Conservation (phyloP, 2,888 invertebrate genomes). For the Troilus luridus region DNA sequence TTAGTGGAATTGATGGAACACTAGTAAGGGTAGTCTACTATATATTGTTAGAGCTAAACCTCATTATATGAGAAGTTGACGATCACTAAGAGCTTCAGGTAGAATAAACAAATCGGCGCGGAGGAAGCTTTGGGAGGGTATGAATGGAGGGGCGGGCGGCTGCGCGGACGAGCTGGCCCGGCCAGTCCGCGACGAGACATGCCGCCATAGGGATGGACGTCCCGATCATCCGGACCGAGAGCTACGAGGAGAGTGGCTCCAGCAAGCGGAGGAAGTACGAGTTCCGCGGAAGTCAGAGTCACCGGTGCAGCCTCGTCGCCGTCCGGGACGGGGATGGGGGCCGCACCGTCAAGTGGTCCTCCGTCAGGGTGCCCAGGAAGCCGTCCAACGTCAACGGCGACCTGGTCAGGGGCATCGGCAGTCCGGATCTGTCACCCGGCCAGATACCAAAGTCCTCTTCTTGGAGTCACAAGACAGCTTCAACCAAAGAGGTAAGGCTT, state of each 20-base stretch:
- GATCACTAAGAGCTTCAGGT: background rate
- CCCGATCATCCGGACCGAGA: slow-evolving; percentile 65
- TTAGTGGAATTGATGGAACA: background rate
- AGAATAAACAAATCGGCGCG: background rate
- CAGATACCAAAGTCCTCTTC: slow-evolving; percentile 64
- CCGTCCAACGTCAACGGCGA: slow-evolving; percentile 64
- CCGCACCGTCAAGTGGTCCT: slow-evolving; percentile 65
- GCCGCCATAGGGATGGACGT: slow-evolving; percentile 64
- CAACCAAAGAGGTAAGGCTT: slow-evolving; percentile 62
- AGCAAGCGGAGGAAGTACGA: slow-evolving; percentile 62
- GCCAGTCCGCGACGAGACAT: slow-evolving; percentile 20
- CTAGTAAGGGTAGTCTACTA: background rate
- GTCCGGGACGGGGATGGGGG: slow-evolving; percentile 63
- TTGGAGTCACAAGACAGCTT: slow-evolving; percentile 61
- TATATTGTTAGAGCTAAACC: background rate
- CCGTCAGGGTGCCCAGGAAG: slow-evolving; percentile 63
- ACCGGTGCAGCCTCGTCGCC: slow-evolving; percentile 65
- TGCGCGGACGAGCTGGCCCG: slow-evolving; percentile 14
- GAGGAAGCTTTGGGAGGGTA: background rate
- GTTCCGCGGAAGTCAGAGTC: slow-evolving; percentile 65
- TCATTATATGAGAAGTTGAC: background rate
- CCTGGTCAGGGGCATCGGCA: slow-evolving; percentile 58
- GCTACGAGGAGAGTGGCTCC: slow-evolving; percentile 62
- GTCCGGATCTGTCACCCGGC: slow-evolving; percentile 63
- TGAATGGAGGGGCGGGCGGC: slow-evolving; percentile 45